Evolutionary conservation across 2,888 invertebrate genomes (phyloP), one percentile per base, ranked within the genome.

Genomic region (Eupithecia vulgata): DNA sequence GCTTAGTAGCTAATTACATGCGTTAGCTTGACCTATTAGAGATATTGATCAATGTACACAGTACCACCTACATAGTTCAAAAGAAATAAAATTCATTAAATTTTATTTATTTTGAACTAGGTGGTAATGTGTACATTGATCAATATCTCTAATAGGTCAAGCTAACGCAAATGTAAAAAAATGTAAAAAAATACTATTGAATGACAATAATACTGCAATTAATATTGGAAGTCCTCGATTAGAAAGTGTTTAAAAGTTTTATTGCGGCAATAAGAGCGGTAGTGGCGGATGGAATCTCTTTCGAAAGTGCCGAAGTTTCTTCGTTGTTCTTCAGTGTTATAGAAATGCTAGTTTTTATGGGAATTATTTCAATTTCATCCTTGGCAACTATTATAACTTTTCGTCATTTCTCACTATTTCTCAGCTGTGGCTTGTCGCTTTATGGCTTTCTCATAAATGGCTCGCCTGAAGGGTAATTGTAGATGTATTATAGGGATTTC

Each of bases 201-300:
- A 57, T 57, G 10, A 52, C n/a, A 64, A 64, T 61, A 64, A 64
- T 12, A 68, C 21, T 57, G n/a, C 48, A 73, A 61, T 71, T 15
- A 72, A 75, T 71, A 75, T 72, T 72, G 73, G 64, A 68, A 67
- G 34, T 48, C 59, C 73, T 74, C 71, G 75, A 76, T 74, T 75
- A 76, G 73, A 62, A 67, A 75, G 73, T 73, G 73, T 79, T 79
- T 76, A 73, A 76, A 79, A 78, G 74, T 79, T 79, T 76, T 77
- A 80, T 77, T 73, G 68, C 72, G 48, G 66, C 75, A 73, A 74
- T 74, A 68, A 57, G 34, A 68, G 66, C 68, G 75, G 72, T 68
- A 67, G 67, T 62, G 59, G 69, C 62, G 73, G 71, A 69, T 70
- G 72, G 72, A 75, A 71, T 75, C 71, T 73, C 76, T 64, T 70